A percentile compares a stretch with the other conserved stretches of the same genome.
Evolutionary conservation across 2,888 invertebrate genomes (phyloP).

Genomic region (Epirrita christyi): DNA sequence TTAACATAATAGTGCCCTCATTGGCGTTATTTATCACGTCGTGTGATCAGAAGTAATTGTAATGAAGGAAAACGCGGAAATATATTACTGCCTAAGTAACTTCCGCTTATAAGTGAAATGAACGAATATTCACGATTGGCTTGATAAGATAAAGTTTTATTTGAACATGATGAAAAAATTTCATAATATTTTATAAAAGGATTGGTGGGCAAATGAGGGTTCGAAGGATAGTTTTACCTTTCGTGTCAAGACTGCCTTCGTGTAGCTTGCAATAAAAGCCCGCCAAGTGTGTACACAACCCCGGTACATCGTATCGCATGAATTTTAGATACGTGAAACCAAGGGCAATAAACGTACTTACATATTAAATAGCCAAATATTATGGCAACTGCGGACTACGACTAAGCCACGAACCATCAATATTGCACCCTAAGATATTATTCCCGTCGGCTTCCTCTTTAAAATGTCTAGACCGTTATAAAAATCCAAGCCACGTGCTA

Average conservation of each 20-base stretch:
- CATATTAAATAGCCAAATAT: slow-evolving; percentile 41
- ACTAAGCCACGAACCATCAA: slow-evolving; percentile 29
- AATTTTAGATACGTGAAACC: slow-evolving; percentile 66
- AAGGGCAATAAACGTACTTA: slow-evolving; percentile 51
- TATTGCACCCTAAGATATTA: slow-evolving; percentile 21
- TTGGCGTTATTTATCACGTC: slow-evolving; percentile 32
- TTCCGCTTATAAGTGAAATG: slow-evolving; percentile 2
- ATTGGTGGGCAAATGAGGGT: slow-evolving; percentile 3
- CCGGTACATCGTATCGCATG: slow-evolving; percentile 60
- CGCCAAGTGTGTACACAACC: slow-evolving; percentile 57
- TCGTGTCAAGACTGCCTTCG: slow-evolving; percentile 61
- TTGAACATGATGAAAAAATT: too few relatives aligned
- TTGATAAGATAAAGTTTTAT: too few relatives aligned
- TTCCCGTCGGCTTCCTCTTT: slow-evolving; percentile 18
- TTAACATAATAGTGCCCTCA: slow-evolving; percentile 38
- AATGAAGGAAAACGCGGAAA: slow-evolving; percentile 29
- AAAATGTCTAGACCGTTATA: slow-evolving; percentile 32
- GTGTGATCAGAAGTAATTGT: slow-evolving; percentile 33
- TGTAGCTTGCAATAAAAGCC: slow-evolving; percentile 67
- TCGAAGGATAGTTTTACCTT: slow-evolving; percentile 33
- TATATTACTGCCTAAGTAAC: slow-evolving; percentile 17
- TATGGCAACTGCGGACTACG: slow-evolving; percentile 47
- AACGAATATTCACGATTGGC: neutral
- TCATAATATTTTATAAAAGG: slow-evolving; percentile 2
- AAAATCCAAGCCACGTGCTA: slow-evolving; percentile 28